Base-by-base conservation (phyloP, 2,113 vertebrate genomes). In the Dissostichus mawsoni region DNA sequence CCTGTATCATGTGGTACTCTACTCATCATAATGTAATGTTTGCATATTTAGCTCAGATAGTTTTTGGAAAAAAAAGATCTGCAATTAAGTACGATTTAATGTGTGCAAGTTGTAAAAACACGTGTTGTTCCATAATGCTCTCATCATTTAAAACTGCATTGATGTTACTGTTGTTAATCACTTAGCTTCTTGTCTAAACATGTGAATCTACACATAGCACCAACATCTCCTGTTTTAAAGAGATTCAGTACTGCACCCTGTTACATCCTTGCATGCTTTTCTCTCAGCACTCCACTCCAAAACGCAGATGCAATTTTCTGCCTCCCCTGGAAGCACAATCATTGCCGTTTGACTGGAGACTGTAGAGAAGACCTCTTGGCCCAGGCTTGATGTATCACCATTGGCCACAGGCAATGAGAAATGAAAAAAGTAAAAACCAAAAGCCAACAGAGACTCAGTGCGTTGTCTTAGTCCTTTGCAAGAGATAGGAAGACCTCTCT, bases 291-390 rank as follows among this genome's bases (percentile, higher is more conserved):
- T 16, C n/a, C 56, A 74, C 72, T 79, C 69, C 75, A 79, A 86
- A 78, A 85, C 0, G 0, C 69, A 81, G 74, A 81, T 48, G 11
- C 61, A 74, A 72, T 86, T 82, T 82, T 82, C 11, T 78, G 76
- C 65, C 67, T 78, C 63, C 92, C 74, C 75, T 71, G 77, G 36
- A 85, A 85, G 80, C 76, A 81, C 70, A 84, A 85, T 90, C 64
- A 69, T 68, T 87, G 64, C 78, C 48, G 12, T 92, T 85, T 90
- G 74, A 90, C 82, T 87, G 75, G 82, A 91, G 78, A 87, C 76
- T 80, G 80, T 50, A 67, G 80, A 81, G 78, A 59, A 80, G 78
- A 66, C 74, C 83, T 89, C 80, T 74, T 74, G 56, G 79, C 63
- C 51, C 50, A 50, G 66, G 47, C 65, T 82, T 58, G 41, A 80